phyloP scores from a whole-genome alignment of 1,140 invertebrate species.

The Acyrthosiphon pisum region DNA sequence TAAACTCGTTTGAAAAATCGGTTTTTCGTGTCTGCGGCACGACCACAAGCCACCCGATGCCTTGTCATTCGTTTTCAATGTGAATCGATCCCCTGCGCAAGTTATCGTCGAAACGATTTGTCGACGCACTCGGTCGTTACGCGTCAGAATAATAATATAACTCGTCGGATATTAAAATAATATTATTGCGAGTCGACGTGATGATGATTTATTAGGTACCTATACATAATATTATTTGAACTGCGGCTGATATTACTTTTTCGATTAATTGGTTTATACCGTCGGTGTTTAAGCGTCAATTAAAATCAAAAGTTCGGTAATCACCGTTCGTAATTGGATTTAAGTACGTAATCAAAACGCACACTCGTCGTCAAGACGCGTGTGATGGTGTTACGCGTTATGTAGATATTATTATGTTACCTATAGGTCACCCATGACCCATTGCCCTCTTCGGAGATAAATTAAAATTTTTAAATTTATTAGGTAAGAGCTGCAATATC shows the following conservation, averaged over 20 bases:
- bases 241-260: background rate
- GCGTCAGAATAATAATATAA: too few species aligned
- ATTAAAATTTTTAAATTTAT: slow-evolving; percentile 6
- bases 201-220: background rate
- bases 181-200: background rate
- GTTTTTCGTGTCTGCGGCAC: background rate
- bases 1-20: background rate
- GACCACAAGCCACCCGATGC: background rate
- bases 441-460: background rate
- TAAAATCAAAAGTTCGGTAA: background rate
- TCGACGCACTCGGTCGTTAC: background rate
- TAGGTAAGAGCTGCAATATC: background rate
- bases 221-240: background rate
- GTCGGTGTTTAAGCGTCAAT: background rate
- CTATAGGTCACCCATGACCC: too few species aligned
- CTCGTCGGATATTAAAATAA: background rate
- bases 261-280: background rate
- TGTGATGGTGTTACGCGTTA: background rate
- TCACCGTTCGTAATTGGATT: background rate
- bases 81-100: background rate
- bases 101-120: background rate
- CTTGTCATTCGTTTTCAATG: background rate
- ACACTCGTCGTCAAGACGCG: background rate
- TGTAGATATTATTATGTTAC: background rate
- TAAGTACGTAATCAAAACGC: background rate